Conservation (phyloP, 1,140 invertebrate genomes). For the Samia ricini region DNA sequence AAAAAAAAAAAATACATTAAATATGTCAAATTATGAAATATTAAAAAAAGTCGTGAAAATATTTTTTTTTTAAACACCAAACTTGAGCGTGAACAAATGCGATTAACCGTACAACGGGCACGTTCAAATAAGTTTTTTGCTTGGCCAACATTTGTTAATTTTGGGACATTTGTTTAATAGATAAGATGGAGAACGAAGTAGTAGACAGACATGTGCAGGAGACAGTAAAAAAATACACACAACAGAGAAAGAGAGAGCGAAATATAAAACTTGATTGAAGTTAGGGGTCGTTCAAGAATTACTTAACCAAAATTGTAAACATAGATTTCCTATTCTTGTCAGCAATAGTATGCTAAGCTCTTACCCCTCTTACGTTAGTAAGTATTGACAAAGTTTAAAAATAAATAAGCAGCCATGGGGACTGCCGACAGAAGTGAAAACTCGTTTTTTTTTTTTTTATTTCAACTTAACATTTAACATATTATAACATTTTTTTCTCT, state of each 20-base stretch:
- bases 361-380: too few relatives aligned
- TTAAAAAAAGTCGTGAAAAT: background rate
- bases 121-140: background rate
- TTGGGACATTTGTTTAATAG: background rate
- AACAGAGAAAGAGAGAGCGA: background rate
- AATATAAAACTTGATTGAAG: background rate
- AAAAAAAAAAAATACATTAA: background rate
- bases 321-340: too few relatives aligned
- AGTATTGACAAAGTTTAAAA: too few relatives aligned
- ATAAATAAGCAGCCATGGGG: too few relatives aligned
- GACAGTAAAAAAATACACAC: background rate
- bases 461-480: too few relatives aligned
- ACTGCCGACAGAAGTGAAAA: too few relatives aligned
- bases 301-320: too few relatives aligned
- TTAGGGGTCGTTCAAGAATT: too few relatives aligned
- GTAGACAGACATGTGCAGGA: background rate
- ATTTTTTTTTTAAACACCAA: background rate
- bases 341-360: too few relatives aligned
- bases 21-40: background rate
- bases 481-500: too few relatives aligned
- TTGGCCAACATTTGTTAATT: conserved; percentile 1
- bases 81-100: background rate
- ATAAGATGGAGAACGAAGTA: background rate
- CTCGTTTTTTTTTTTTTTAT: too few relatives aligned
- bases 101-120: background rate